Evolutionary conservation across 1,140 invertebrate genomes (phyloP), one percentile per base, ranked within the genome.

Genomic region (Aphelenchoides fujianensis): DNA sequence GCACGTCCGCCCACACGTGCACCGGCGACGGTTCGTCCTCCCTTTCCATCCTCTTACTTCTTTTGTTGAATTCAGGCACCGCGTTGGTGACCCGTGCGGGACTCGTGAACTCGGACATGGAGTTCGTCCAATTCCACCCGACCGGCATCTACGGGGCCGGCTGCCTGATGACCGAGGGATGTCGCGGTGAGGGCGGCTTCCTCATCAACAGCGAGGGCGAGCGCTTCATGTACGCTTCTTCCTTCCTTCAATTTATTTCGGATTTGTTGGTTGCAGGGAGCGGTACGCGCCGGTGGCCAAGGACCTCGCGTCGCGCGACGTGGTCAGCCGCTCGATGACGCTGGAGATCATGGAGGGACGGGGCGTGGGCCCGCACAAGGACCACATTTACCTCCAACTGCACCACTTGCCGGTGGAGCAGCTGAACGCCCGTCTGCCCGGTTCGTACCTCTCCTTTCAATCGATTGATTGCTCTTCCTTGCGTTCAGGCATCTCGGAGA

Each of bases 41-140:
- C 37, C 55, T n/a, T 75, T 63, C 5, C 74, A 16, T 74, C 68
- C 7, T 59, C 34, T 59, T 59, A 12, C 12, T 16, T 59, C 5
- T 5, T 7, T 67, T 36, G 9, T 70, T 28, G 23, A 12, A 70
- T 73, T 77, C 2, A 81, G 96, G 96, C 54, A 95, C 91, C 5
- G 96, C 94, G 12, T 94, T 99, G 92, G 90, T 93, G 0, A 89
- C 92, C 0, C 89, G 96, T 70, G 95, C 95, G 68, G 92, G 92
- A 52, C 86, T 99, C 5, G 90, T 91, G 35, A 92, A 93, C 78
- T 86, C 90, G 86, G 96, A 99, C 87, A 89, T 98, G 87, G 96
- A 99, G 86, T 99, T 99, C 85, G 91, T 99, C 34, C 96, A 99
- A 86, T 99, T 99, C 85, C 96, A 99, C 86, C 96, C 96, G 0